Base-by-base conservation (phyloP, 2,888 invertebrate genomes). In the Argynnis bischoffii region DNA sequence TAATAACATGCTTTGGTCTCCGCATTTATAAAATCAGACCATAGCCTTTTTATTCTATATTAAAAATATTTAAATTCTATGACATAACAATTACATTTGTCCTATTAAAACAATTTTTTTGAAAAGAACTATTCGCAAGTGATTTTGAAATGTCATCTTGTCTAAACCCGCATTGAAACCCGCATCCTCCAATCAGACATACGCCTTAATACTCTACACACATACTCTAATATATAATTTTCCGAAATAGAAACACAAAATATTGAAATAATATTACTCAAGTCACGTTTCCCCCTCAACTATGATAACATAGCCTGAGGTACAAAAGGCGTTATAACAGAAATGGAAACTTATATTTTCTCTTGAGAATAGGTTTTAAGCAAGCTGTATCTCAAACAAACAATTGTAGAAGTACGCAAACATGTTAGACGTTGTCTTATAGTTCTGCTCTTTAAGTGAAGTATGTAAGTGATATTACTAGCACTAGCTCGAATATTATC, bases 301-400 rank as follows among this genome's bases (percentile, higher is more conserved):
- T 59, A 47, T 59, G 57, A 59, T 47, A 59, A 57, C 26, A 59
- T 47, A n/a, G 48, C 26, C 47, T 16, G 59, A 59, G 48, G 48
- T 59, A 59, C 26, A 59, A 59, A 59, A 59, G 47, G 48, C n/a
- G 26, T 59, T 26, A 59, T 59, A 59, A 59, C 59, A 59, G 59
- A 59, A 57, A 57, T 21, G 57, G 47, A 57, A 59, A 59, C 59
- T 57, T n/a, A 59, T 59, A 59, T 59, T 59, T 59, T 59, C 48
- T 48, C 59, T 48, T 11, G 59, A 59, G 59, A 48, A 59, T 59
- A 59, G 26, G 48, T 59, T 59, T 59, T 48, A 57, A 59, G 48
- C 59, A 47, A 59, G 59, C 48, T 48, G 59, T 59, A 59, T 59
- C 59, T 59, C 47, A 59, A 48, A 59, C 5, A 48, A n/a, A 26